These are phyloP conservation scores for Psettodes erumei DNA, from an alignment of 2,113 vertebrate species.

Conservation along the genomic window DNA sequence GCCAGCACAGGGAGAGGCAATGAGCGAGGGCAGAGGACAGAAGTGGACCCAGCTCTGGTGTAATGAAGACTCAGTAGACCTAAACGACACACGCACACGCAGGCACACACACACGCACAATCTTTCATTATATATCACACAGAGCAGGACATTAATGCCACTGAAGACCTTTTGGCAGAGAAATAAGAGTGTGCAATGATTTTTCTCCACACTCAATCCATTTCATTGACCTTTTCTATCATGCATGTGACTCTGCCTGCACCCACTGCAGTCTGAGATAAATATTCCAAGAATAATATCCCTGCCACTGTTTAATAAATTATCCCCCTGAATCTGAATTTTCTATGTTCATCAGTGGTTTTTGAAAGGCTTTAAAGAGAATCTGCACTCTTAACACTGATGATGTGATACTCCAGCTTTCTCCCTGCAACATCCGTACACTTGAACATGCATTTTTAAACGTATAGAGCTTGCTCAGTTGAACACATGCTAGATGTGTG, in stretches of 20 bases:
- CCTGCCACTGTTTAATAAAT: slow-evolving; percentile 63
- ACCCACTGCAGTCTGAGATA: slow-evolving; percentile 59
- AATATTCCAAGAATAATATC: slow-evolving; percentile 74
- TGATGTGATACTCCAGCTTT: neutral
- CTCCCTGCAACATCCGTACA: neutral
- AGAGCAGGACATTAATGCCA: slow-evolving; percentile 73
- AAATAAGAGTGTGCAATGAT: slow-evolving; percentile 72
- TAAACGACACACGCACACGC: slow-evolving; percentile 60
- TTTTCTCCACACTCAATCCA: slow-evolving; percentile 74
- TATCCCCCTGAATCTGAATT: slow-evolving; percentile 54
- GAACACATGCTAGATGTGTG: neutral
- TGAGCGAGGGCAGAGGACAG: slow-evolving; percentile 76
- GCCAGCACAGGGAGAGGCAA: slow-evolving; percentile 68
- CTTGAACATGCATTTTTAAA: slow-evolving; percentile 14
- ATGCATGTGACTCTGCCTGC: slow-evolving; percentile 69
- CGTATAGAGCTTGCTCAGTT: neutral
- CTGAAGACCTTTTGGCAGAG: slow-evolving; percentile 78
- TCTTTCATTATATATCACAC: slow-evolving; percentile 73
- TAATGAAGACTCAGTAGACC: slow-evolving; percentile 82
- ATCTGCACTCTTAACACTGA: neutral
- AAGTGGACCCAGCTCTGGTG: slow-evolving; percentile 76
- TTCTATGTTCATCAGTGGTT: slow-evolving; percentile 21
- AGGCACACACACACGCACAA: slow-evolving; percentile 47
- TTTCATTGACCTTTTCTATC: slow-evolving; percentile 80
- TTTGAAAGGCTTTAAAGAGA: slow-evolving; percentile 13